Evolutionary conservation across 2,797 vertebrate genomes (phyloP).

Genomic region (Anniella stebbinsi): DNA sequence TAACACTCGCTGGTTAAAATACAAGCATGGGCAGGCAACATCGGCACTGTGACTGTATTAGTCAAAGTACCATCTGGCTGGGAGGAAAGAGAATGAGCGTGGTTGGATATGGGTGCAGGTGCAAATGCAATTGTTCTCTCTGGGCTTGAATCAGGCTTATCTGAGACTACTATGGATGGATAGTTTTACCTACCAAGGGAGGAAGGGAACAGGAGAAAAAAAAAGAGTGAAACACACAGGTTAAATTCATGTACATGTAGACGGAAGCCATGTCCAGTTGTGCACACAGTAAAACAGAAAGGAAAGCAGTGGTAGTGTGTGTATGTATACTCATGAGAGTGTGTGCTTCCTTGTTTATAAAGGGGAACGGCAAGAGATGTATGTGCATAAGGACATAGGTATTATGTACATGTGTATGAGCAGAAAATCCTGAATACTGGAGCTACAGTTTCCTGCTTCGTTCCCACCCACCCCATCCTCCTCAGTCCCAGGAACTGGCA

Average conservation of each 20-base stretch:
- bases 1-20: not conserved
- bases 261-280: not conserved
- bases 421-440: not conserved
- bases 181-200: not conserved
- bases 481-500: conserved; percentile 17
- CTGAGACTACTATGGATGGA: not conserved
- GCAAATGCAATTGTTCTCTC: not conserved
- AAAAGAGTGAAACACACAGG: not conserved
- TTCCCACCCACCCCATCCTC: not conserved
- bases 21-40: not conserved
- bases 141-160: not conserved
- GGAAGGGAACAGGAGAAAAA: not conserved
- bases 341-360: not conserved
- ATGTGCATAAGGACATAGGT: not conserved
- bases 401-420: not conserved
- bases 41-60: not conserved
- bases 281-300: not conserved
- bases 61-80: not conserved
- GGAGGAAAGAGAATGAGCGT: not conserved
- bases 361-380: not conserved
- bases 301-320: not conserved
- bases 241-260: not conserved
- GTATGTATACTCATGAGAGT: not conserved
- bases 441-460: not conserved
- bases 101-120: not conserved